Conservation (phyloP, 1,140 invertebrate species). For the Daktulosphaira vitifoliae region DNA sequence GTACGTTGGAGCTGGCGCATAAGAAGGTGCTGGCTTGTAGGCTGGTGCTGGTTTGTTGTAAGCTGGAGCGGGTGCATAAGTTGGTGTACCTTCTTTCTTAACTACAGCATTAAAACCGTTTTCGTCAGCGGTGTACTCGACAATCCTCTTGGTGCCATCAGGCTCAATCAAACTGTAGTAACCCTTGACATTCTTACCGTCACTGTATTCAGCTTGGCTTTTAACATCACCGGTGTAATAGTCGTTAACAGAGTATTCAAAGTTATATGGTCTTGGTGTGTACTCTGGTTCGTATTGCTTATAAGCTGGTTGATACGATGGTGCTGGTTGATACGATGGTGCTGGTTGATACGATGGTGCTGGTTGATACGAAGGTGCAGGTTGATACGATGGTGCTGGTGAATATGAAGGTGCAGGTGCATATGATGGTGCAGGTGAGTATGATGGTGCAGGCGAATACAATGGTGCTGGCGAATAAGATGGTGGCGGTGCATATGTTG, state of each 20-base stretch:
- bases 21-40: constrained; percentile 15
- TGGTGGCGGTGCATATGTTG: neutral
- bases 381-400: neutral
- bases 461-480: neutral
- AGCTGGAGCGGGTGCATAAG: constrained; percentile 25
- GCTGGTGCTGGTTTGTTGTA: constrained; percentile 41
- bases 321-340: neutral
- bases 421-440: no score
- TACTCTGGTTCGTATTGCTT: constrained; percentile 39
- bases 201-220: constrained; percentile 50
- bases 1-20: constrained; percentile 23
- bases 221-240: constrained; percentile 52
- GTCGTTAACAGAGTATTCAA: constrained; percentile 49
- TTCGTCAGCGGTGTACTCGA: constrained; percentile 52
- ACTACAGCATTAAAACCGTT: constrained; percentile 41
- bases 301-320: neutral
- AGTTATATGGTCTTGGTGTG: constrained; percentile 50
- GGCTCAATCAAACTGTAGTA: constrained; percentile 45
- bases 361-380: neutral
- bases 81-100: constrained; percentile 35
- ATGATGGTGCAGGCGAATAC: neutral
- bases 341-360: no score
- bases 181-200: constrained; percentile 49
- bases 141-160: constrained; percentile 50
- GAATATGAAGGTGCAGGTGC: neutral